Conservation (phyloP, 1,140 invertebrate species). For the Cryptotermes secundus region DNA sequence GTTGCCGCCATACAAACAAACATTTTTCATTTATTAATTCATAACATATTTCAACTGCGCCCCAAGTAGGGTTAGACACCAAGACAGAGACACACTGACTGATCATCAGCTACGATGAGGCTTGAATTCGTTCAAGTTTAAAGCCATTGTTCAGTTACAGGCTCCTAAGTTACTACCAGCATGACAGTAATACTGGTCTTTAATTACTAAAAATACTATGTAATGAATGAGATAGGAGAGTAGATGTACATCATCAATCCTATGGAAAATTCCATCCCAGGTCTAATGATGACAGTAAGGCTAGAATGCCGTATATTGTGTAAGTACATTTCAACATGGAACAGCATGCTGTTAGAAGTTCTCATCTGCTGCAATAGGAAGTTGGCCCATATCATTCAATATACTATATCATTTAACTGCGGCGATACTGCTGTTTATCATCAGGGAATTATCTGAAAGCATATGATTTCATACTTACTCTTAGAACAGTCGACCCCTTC, state of each 20-base stretch:
- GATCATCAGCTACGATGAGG: too few relatives aligned
- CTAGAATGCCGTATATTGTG: not conserved
- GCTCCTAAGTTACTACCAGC: not conserved
- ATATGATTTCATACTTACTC: slow-evolving; percentile 62
- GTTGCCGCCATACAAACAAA: too few relatives aligned
- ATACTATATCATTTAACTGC: too few relatives aligned
- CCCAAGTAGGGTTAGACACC: too few relatives aligned
- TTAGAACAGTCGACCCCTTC: slow-evolving; percentile 89
- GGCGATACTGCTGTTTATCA: too few relatives aligned
- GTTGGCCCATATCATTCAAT: too few relatives aligned
- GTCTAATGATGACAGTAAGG: not conserved
- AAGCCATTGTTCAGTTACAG: not conserved
- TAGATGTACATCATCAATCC: not conserved
- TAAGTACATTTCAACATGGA: not conserved
- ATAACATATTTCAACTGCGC: too few relatives aligned
- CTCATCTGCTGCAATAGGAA: not conserved
- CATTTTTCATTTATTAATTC: too few relatives aligned
- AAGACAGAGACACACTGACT: too few relatives aligned
- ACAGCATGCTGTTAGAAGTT: not conserved
- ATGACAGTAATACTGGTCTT: not conserved
- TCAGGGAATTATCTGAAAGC: not conserved
- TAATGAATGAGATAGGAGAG: not conserved
- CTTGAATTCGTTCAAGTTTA: too few relatives aligned
- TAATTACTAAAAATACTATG: not conserved
- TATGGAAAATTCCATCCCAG: not conserved